phyloP scores from a whole-genome alignment of 53 echinoderm and acorn worm genomes.

The Mesocentrotus franciscanus region DNA sequence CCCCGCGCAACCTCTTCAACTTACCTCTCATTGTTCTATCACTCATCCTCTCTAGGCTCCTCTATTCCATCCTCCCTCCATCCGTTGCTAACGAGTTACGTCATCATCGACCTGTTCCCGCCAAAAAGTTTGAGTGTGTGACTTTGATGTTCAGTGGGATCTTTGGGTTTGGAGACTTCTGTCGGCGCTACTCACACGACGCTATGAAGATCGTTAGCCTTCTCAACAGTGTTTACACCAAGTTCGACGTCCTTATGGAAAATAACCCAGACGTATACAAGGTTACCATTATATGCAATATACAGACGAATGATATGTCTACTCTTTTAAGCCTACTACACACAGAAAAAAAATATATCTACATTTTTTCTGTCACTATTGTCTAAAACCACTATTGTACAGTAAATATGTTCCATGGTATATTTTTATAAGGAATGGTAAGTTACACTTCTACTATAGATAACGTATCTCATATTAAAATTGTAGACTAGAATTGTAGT shows the following conservation, averaged over 20 bases:
- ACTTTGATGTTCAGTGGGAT: slow-evolving; percentile 98
- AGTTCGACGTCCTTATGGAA: slow-evolving; percentile 83
- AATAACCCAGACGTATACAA: slow-evolving; percentile 89
- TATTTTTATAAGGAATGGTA: no score
- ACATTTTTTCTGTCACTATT: no score
- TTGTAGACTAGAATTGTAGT: neutral
- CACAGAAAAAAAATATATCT: no score
- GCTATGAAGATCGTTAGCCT: slow-evolving; percentile 89
- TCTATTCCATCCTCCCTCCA: slow-evolving; percentile 94
- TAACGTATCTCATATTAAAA: neutral
- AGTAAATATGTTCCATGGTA: no score
- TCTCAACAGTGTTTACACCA: slow-evolving; percentile 91
- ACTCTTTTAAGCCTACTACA: no score
- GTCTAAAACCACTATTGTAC: no score
- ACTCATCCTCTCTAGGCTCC: slow-evolving; percentile 56
- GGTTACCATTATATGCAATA: slow-evolving; percentile 47
- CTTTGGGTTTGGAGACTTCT: slow-evolving; percentile 90
- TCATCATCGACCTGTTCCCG: slow-evolving; percentile 90
- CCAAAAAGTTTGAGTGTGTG: slow-evolving; percentile 91
- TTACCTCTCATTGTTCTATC: neutral
- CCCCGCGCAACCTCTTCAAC: neutral
- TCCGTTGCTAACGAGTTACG: slow-evolving; percentile 95
- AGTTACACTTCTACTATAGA: neutral
- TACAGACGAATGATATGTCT: neutral
- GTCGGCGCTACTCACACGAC: slow-evolving; percentile 82